Evolutionary conservation across 2,888 invertebrate genomes (phyloP).

Genomic region (Quadriops clusia): DNA sequence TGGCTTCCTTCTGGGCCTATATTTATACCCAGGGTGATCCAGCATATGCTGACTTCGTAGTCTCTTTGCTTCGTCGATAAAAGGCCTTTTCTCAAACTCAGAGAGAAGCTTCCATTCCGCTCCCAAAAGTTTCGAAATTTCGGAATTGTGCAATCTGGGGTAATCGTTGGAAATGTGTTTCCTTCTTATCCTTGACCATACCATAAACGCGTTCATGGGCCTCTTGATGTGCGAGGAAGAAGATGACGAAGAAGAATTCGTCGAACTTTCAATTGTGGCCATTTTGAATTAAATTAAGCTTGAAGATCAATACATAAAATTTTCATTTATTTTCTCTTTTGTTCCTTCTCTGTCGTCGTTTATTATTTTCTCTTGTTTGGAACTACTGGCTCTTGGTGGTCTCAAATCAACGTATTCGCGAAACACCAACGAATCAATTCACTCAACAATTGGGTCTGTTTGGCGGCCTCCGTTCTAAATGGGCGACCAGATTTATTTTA

Average conservation of each 20-base stretch:
- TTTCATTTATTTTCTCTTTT: no score
- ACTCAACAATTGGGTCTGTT: constrained; percentile 4
- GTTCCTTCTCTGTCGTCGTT: no score
- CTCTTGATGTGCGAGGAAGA: constrained; percentile 76
- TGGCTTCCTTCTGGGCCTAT: constrained; percentile 32
- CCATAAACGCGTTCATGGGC: constrained; percentile 93
- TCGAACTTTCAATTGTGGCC: no score
- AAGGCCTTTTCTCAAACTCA: constrained; percentile 70
- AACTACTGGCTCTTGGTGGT: no score
- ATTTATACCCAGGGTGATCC: constrained; percentile 36
- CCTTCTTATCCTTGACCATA: constrained; percentile 65
- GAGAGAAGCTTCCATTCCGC: constrained; percentile 75
- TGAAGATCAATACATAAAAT: no score
- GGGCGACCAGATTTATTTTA: background rate
- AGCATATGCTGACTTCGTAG: constrained; percentile 34
- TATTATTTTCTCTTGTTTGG: no score
- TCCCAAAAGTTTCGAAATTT: constrained; percentile 72
- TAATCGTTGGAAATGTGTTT: constrained; percentile 75
- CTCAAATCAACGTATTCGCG: no score
- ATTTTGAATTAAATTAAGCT: no score
- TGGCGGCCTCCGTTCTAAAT: background rate
- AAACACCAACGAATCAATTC: constrained; percentile 5
- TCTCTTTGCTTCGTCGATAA: constrained; percentile 77
- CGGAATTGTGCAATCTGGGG: constrained; percentile 66
- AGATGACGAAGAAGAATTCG: no score